These are phyloP conservation scores for Tholera decimalis DNA, from an alignment of 2,888 invertebrate genomes.

Conservation along the genomic window DNA sequence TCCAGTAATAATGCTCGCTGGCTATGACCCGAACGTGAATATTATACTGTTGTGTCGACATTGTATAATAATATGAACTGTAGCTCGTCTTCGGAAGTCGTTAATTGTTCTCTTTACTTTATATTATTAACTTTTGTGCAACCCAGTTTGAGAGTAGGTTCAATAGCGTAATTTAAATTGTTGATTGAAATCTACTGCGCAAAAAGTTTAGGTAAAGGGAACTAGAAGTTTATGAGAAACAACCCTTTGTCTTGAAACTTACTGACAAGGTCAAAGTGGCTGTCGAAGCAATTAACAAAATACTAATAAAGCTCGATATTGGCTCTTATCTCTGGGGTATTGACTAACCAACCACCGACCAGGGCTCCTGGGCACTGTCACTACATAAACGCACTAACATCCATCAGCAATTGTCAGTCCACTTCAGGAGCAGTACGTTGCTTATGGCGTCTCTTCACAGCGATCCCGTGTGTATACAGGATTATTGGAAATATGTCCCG, in stretches of 20 bases:
- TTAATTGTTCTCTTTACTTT: slow-evolving; percentile 53
- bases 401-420: slow-evolving; percentile 16
- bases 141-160: slow-evolving; percentile 31
- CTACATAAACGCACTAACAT: slow-evolving; percentile 6
- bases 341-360: not conserved
- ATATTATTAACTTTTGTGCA: slow-evolving; percentile 45
- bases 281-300: not conserved
- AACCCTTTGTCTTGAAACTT: slow-evolving; percentile 15
- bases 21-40: slow-evolving; percentile 41
- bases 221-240: slow-evolving; percentile 24
- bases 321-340: not conserved
- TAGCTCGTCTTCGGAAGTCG: slow-evolving; percentile 41
- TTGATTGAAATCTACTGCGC: slow-evolving; percentile 16
- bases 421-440: slow-evolving; percentile 17
- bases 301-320: not conserved
- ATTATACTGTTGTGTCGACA: slow-evolving; percentile 50
- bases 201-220: slow-evolving; percentile 33
- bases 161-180: slow-evolving; percentile 35
- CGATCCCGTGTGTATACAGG: slow-evolving; percentile 18
- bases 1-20: slow-evolving; percentile 63
- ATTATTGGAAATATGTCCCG: no score
- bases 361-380: slow-evolving; percentile 14
- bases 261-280: not conserved
- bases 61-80: slow-evolving; percentile 61
- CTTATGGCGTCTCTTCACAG: slow-evolving; percentile 18